Evolutionary conservation across 1,140 invertebrate genomes (phyloP).

Genomic region (Drosophila persimilis): DNA sequence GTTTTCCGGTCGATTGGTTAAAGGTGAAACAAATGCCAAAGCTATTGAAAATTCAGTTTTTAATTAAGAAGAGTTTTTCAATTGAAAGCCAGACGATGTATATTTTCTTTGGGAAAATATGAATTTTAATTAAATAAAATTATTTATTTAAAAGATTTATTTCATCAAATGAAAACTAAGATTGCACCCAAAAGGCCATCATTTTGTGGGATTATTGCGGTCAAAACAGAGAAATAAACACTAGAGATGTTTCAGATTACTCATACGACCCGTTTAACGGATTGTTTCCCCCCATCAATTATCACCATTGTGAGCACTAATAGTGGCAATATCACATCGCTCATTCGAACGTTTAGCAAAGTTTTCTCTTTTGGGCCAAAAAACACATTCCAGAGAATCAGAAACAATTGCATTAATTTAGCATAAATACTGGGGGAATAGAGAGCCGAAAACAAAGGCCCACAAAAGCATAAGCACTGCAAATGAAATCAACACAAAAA

Average conservation of each 20-base stretch:
- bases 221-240: not conserved
- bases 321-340: too few species aligned
- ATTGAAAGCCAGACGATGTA: not conserved
- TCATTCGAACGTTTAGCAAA: too few species aligned
- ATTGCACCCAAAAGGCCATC: too few species aligned
- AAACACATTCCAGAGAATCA: constrained; percentile 5
- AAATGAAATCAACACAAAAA: constrained; percentile 64
- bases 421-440: constrained; percentile 54
- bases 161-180: too few species aligned
- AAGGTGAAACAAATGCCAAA: constrained; percentile 1
- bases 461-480: constrained; percentile 48
- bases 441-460: constrained; percentile 34
- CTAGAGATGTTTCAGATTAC: not conserved
- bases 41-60: constrained; percentile 20
- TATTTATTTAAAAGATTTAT: too few species aligned
- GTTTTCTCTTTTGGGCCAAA: constrained; percentile 9
- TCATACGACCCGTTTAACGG: constrained; percentile 28
- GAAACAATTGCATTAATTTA: constrained; percentile 70
- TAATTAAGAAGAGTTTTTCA: not conserved
- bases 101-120: too few species aligned
- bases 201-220: not conserved
- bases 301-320: not conserved
- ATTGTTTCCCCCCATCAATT: not conserved
- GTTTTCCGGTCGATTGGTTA: constrained; percentile 32
- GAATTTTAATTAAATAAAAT: too few species aligned